phyloP scores from a whole-genome alignment of 2,797 vertebrate species.

The Thaleichthys pacificus region DNA sequence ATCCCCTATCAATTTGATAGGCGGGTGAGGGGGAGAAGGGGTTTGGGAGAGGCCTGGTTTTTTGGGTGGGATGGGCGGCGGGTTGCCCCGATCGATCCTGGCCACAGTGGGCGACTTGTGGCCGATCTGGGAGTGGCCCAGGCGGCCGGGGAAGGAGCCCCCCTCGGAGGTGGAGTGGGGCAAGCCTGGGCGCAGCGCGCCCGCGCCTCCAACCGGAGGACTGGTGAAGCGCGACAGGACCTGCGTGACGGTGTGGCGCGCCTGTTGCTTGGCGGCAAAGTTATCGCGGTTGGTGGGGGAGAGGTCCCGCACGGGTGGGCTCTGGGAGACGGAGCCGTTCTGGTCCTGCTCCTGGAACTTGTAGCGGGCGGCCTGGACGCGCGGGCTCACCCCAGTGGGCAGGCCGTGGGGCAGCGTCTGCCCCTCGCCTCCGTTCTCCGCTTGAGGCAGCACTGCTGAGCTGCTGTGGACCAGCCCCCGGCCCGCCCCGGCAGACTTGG shows the following conservation, averaged over 20 bases:
- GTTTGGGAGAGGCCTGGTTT: conserved; percentile 98
- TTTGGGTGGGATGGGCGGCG: conserved; percentile 98
- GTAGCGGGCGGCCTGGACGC: conserved; percentile 93
- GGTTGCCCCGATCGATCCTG: conserved; percentile 94
- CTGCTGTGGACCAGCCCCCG: conserved; percentile 69
- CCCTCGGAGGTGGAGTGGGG: conserved; percentile 83
- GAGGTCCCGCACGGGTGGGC: conserved; percentile 88
- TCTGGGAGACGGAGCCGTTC: conserved; percentile 89
- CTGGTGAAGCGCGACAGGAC: conserved; percentile 94
- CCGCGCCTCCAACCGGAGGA: conserved; percentile 75
- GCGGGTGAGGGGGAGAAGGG: conserved; percentile 91
- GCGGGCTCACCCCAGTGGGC: conserved; percentile 86
- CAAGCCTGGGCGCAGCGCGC: conserved; percentile 72
- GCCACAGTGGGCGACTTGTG: conserved; percentile 88
- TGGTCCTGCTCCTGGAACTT: conserved; percentile 99
- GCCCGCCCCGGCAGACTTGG: conserved; percentile 71
- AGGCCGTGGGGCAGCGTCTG: conserved; percentile 70
- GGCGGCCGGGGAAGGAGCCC: conserved; percentile 80
- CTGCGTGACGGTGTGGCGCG: conserved; percentile 96
- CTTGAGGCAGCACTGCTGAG: conserved; percentile 60
- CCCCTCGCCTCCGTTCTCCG: conserved; percentile 87
- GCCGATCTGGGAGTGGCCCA: conserved; percentile 74
- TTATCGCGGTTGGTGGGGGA: conserved; percentile 94
- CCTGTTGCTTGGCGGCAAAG: conserved; percentile 92
- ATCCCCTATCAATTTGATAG: conserved; percentile 88